Evolutionary conservation across 2,888 invertebrate genomes (phyloP), one percentile per base, ranked within the genome.

Genomic region (Parascotia fuliginaria): DNA sequence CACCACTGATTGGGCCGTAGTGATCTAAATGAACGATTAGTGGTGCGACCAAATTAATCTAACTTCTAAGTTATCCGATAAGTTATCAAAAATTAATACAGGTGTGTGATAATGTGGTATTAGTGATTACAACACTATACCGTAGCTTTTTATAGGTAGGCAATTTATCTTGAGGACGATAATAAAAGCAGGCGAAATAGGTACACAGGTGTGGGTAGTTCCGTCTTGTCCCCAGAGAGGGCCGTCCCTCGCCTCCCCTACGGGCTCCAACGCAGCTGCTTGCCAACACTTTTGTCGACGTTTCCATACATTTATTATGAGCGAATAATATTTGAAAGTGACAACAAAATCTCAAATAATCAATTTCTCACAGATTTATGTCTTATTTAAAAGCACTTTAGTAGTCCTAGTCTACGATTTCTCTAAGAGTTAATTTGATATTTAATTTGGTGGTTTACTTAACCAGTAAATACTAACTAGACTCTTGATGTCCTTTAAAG

Each of bases 41-140:
- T 50, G 43, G 33, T 54, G 44, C 54, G 29, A 42, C 28, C 50
- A 55, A 68, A 66, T 65, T 66, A 73, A 71, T 75, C 69, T 68
- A 62, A 56, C 50, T 60, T 55, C 60, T 74, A 52, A 42, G 31
- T 63, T 60, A 59, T 65, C 65, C 64, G 84, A 87, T 87, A 86
- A 49, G 61, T 49, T 87, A 88, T 87, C 83, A 60, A 47, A 73
- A 81, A 77, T 75, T 75, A 76, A 73, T 67, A 76, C 86, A 87
- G 86, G 87, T 87, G 85, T 65, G 42, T 58, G 85, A 85, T 87
- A 81, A 76, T 13, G 3, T 57, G 44, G 29, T 52, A 40, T 54
- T 45, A 46, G 42, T 65, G 55, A 72, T 65, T 48, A 62, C 42
- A 44, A 58, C 43, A 44, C 38, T 51, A 42, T 56, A 62, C 22